phyloP scores from a whole-genome alignment of 2,888 invertebrate species.

The Lepetodrilus schrolli region DNA sequence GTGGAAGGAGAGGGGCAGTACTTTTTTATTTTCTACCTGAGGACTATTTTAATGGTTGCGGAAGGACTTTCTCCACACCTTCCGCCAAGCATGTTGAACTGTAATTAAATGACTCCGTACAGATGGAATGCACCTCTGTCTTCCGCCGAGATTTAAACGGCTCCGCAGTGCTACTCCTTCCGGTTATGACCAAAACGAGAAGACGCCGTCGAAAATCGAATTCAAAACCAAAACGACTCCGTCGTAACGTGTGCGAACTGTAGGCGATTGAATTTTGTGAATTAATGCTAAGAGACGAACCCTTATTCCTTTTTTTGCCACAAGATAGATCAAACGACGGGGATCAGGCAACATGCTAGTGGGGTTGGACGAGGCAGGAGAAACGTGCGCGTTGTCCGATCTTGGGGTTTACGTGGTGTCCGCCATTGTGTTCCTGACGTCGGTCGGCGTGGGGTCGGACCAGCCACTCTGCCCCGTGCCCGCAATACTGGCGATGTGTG shows the following conservation, averaged over 20 bases:
- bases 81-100: too few relatives aligned
- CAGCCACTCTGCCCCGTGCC: too few relatives aligned
- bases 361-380: too few relatives aligned
- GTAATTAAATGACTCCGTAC: slow-evolving; percentile 9
- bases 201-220: slow-evolving; percentile 7
- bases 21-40: too few relatives aligned
- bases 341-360: not conserved
- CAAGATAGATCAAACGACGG: slow-evolving; percentile 24
- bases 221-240: not conserved
- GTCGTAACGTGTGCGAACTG: not conserved
- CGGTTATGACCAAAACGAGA: slow-evolving; percentile 6
- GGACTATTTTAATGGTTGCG: too few relatives aligned
- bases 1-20: too few relatives aligned
- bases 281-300: slow-evolving; percentile 17
- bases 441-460: too few relatives aligned
- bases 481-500: too few relatives aligned
- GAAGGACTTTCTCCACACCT: too few relatives aligned
- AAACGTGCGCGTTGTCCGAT: too few relatives aligned
- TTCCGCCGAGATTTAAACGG: slow-evolving; percentile 10
- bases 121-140: slow-evolving; percentile 13
- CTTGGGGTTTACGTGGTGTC: too few relatives aligned
- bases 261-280: slow-evolving; percentile 7
- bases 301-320: slow-evolving; percentile 23
- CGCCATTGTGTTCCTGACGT: too few relatives aligned
- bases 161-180: not conserved